These are phyloP conservation scores for Trochalopteron elliotii DNA, from an alignment of 2,113 vertebrate species.

Conservation along the genomic window DNA sequence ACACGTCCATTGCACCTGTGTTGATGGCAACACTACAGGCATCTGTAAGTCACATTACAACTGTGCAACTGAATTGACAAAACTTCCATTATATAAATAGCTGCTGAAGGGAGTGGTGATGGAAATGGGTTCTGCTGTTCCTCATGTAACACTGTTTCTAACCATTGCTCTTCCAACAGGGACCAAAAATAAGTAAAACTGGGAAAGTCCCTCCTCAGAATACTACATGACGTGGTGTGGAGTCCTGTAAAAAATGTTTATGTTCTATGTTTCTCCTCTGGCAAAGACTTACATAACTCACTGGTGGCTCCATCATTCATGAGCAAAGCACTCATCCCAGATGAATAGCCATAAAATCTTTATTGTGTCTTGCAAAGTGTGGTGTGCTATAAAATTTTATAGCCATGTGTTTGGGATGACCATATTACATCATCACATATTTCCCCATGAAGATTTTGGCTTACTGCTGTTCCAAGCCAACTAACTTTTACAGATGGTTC, in stretches of 20 bases:
- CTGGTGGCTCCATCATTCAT: neutral
- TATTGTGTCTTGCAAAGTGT: constrained; percentile 8
- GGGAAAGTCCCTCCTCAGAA: neutral
- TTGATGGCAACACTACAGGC: neutral
- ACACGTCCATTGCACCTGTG: neutral
- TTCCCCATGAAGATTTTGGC: constrained; percentile 1
- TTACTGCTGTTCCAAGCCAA: neutral
- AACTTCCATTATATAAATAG: neutral
- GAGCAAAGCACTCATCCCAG: constrained; percentile 21
- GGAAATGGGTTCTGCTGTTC: neutral
- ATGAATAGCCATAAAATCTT: constrained; percentile 30
- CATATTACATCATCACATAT: constrained; percentile 28
- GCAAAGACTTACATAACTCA: constrained; percentile 12
- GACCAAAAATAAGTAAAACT: neutral
- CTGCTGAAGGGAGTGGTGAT: neutral
- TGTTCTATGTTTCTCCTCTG: neutral
- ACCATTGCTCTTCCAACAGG: neutral
- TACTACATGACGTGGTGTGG: neutral
- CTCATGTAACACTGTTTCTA: neutral
- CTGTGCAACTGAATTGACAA: neutral
- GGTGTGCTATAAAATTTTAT: constrained; percentile 29
- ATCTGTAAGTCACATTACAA: neutral
- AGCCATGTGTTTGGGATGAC: constrained; percentile 18
- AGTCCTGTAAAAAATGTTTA: neutral
- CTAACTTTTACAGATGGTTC: neutral